A percentile compares a stretch with the other conserved stretches of the same genome.
phyloP scores from a whole-genome alignment of 2,888 invertebrate species.

The Cheilosia impressa region DNA sequence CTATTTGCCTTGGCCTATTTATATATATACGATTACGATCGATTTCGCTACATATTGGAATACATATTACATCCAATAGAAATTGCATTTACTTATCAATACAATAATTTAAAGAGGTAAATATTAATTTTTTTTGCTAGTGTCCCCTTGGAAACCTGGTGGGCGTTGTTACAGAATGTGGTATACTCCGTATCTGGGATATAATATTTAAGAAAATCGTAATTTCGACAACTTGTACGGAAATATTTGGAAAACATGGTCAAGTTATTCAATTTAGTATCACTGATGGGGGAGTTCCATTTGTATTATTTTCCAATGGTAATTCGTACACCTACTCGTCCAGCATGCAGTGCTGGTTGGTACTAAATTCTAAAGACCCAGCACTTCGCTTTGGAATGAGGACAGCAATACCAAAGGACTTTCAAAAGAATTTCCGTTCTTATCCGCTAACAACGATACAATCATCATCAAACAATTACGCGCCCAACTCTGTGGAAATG shows the following conservation, averaged over 20 bases:
- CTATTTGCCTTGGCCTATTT: too few species aligned
- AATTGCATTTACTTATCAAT: too few species aligned
- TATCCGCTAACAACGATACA: conserved; percentile 83
- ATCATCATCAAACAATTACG: conserved; percentile 80
- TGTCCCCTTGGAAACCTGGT: conserved; percentile 81
- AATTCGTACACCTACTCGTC: conserved; percentile 93
- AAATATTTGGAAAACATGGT: conserved; percentile 83
- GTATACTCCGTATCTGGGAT: conserved; percentile 82
- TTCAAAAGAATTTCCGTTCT: conserved; percentile 80
- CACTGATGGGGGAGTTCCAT: conserved; percentile 90
- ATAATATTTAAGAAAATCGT: conserved; percentile 78
- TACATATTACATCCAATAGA: too few species aligned
- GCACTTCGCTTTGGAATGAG: conserved; percentile 84
- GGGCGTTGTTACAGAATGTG: conserved; percentile 83
- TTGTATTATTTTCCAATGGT: conserved; percentile 93
- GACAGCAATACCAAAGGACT: conserved; percentile 82
- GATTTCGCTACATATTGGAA: too few species aligned
- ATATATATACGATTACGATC: too few species aligned
- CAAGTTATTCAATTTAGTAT: conserved; percentile 85
- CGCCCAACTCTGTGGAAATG: conserved; percentile 74
- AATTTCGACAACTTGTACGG: conserved; percentile 81
- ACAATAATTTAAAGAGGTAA: too few species aligned
- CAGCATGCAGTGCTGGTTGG: conserved; percentile 89
- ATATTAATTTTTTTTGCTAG: conserved; percentile 77
- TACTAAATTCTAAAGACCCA: conserved; percentile 85